Evolutionary conservation across 1,140 invertebrate species (phyloP).

Genomic region (Aphis craccivora): DNA sequence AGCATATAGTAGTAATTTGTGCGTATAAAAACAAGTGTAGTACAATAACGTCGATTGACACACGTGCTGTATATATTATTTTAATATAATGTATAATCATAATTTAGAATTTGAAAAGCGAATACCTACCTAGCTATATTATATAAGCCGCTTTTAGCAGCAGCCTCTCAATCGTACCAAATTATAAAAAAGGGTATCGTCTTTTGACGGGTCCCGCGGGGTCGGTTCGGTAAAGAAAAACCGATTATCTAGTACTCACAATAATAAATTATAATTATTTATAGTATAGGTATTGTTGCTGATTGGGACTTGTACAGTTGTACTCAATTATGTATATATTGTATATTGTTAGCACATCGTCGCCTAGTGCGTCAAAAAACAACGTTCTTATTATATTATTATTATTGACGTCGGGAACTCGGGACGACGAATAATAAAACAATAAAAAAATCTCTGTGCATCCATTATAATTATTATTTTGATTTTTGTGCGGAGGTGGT

Average conservation of each 20-base stretch:
- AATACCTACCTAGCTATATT: background rate
- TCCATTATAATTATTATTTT: background rate
- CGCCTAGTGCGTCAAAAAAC: background rate
- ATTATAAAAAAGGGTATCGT: conserved; percentile 1
- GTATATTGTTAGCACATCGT: background rate
- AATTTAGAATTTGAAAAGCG: no score
- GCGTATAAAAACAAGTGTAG: background rate
- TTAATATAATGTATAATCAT: background rate
- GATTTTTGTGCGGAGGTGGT: background rate
- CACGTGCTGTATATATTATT: background rate
- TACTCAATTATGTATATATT: background rate
- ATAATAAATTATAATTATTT: background rate
- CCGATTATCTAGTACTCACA: background rate
- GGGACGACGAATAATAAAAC: background rate
- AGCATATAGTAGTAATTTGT: background rate
- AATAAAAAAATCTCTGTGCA: background rate
- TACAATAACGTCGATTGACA: background rate
- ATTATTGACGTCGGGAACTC: background rate
- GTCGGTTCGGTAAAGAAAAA: background rate
- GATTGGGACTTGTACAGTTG: background rate
- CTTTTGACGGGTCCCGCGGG: background rate
- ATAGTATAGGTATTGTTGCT: background rate
- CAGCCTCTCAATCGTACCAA: background rate
- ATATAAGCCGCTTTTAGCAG: background rate
- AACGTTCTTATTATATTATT: background rate